Evolutionary conservation across 2,797 vertebrate species (phyloP).

Genomic region (Clarias platycephalus): DNA sequence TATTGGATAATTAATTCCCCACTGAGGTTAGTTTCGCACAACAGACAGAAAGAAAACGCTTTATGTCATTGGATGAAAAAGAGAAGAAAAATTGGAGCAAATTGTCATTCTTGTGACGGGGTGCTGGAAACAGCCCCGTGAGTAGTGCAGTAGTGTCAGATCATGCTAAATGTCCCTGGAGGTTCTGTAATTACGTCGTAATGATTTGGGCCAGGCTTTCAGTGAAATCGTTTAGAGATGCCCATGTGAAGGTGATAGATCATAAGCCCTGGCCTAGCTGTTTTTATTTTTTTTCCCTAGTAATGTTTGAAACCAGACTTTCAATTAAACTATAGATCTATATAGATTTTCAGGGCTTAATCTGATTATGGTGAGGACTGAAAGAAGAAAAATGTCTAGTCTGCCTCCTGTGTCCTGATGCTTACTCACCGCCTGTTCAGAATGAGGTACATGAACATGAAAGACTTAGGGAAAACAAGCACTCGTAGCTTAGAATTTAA

Average conservation of each 20-base stretch:
- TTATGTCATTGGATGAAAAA: not conserved
- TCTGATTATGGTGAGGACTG: slow-evolving; percentile 30
- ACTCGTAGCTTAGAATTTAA: not conserved
- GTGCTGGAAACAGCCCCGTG: slow-evolving; percentile 20
- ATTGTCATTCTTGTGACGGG: slow-evolving; percentile 33
- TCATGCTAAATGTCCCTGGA: slow-evolving; percentile 42
- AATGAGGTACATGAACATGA: not conserved
- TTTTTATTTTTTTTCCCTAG: slow-evolving; percentile 34
- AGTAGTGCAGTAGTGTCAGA: slow-evolving; percentile 30
- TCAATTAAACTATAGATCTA: slow-evolving; percentile 40
- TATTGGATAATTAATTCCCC: slow-evolving; percentile 38
- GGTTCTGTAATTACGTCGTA: slow-evolving; percentile 52
- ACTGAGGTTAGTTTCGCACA: slow-evolving; percentile 19
- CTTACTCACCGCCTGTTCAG: not conserved
- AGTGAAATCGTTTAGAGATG: slow-evolving; percentile 46
- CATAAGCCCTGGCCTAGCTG: slow-evolving; percentile 9
- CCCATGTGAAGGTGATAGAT: slow-evolving; percentile 47
- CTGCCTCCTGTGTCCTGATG: not conserved
- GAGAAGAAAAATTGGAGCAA: not conserved
- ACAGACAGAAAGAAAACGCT: slow-evolving; percentile 6
- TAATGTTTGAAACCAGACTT: slow-evolving; percentile 42
- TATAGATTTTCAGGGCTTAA: slow-evolving; percentile 25
- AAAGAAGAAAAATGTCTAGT: not conserved
- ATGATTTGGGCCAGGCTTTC: slow-evolving; percentile 50
- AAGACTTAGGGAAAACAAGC: not conserved